Percentiles rank a stretch among this genome's conserved stretches.
phyloP scores from a whole-genome alignment of 2,797 vertebrate genomes.

The Acipenser transmontanus region DNA sequence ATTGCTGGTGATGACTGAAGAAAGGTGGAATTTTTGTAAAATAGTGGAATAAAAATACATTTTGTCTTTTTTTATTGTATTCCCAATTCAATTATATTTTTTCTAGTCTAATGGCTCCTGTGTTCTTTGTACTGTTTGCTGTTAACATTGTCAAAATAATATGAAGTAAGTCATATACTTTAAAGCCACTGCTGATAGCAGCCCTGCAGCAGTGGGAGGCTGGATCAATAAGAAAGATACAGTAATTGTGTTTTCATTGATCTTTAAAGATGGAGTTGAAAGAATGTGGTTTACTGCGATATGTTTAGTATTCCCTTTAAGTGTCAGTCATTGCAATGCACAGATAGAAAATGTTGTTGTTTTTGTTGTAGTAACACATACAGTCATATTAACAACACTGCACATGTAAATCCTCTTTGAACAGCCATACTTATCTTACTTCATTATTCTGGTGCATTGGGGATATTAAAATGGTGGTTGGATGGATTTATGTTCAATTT shows the following conservation, averaged over 20 bases:
- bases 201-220: constrained; percentile 32
- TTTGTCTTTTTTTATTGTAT: constrained; percentile 2
- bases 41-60: constrained; percentile 13
- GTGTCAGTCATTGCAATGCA: constrained; percentile 12
- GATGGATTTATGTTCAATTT: not conserved
- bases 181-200: constrained; percentile 18
- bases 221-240: constrained; percentile 45
- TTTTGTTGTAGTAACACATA: not conserved
- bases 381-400: constrained; percentile 1
- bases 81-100: constrained; percentile 17
- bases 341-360: not conserved
- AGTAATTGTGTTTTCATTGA: constrained; percentile 37
- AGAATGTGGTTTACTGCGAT: constrained; percentile 24
- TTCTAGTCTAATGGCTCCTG: constrained; percentile 15
- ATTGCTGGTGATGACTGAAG: too few relatives aligned
- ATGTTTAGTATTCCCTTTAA: constrained; percentile 17
- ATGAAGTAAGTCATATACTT: constrained; percentile 19
- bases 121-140: constrained; percentile 13
- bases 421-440: not conserved
- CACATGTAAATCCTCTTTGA: not conserved
- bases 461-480: not conserved
- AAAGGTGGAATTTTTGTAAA: not conserved
- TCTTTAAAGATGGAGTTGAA: constrained; percentile 41
- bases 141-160: constrained; percentile 16
- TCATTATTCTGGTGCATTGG: not conserved